Conservation (phyloP, 2,888 invertebrate genomes). For the Mactromeris polynyma region DNA sequence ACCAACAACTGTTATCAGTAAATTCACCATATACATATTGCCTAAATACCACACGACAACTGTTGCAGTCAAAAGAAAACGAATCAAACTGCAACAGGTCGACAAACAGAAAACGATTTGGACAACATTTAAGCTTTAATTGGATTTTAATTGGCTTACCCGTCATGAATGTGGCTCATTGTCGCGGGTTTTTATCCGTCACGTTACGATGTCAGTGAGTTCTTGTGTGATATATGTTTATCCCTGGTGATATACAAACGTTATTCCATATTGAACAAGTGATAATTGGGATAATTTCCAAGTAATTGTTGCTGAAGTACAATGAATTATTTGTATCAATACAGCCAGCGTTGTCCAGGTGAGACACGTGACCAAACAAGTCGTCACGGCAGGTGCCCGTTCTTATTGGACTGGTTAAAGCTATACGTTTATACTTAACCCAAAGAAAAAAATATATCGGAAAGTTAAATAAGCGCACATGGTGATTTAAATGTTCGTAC, state of each 20-base stretch:
- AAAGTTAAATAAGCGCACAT: too few relatives aligned
- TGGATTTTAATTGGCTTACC: slow-evolving; percentile 70
- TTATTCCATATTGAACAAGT: slow-evolving; percentile 48
- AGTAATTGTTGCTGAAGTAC: slow-evolving; percentile 49
- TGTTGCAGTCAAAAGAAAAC: too few relatives aligned
- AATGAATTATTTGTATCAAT: slow-evolving; percentile 40
- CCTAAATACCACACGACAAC: too few relatives aligned
- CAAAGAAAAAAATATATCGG: not conserved
- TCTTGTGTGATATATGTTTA: not conserved
- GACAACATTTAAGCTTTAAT: not conserved
- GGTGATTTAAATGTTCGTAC: too few relatives aligned
- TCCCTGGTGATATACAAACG: not conserved
- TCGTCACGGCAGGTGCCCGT: slow-evolving; percentile 64
- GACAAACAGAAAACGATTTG: not conserved
- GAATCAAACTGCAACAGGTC: not conserved
- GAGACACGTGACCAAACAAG: slow-evolving; percentile 82
- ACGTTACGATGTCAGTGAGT: not conserved
- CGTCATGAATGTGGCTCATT: slow-evolving; percentile 81
- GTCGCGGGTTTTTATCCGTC: slow-evolving; percentile 36
- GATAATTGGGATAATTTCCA: slow-evolving; percentile 45
- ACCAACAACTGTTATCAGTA: too few relatives aligned
- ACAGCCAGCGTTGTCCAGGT: slow-evolving; percentile 77
- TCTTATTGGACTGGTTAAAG: not conserved
- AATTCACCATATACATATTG: too few relatives aligned
- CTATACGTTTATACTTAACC: not conserved